Evolutionary conservation across 2,888 invertebrate genomes (phyloP).

Genomic region (Stictocephala bisonia): DNA sequence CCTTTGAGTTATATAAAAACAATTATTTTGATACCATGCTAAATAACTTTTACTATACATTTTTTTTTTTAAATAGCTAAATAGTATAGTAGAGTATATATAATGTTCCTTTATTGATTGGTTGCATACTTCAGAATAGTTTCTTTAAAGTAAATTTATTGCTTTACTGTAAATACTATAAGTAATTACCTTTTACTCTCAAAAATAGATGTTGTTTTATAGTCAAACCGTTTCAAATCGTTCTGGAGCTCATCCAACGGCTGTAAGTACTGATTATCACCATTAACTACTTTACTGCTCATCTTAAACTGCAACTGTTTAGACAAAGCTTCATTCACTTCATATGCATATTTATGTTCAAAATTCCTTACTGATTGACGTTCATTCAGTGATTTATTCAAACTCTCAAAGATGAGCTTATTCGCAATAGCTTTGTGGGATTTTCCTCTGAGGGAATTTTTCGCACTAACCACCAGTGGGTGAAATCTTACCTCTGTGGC

Average conservation of each 20-base stretch:
- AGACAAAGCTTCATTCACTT: conserved; percentile 35
- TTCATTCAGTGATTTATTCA: conserved; percentile 21
- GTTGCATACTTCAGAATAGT: no score
- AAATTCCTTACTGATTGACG: not conserved
- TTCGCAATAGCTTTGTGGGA: conserved; percentile 78
- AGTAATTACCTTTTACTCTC: conserved; percentile 78
- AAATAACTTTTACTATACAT: no score
- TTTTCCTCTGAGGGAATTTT: conserved; percentile 72
- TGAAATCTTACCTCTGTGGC: conserved; percentile 29
- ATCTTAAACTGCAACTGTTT: conserved; percentile 54
- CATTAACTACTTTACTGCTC: conserved; percentile 60
- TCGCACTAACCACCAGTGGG: conserved; percentile 26
- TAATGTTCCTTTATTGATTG: no score
- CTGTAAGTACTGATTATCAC: conserved; percentile 69
- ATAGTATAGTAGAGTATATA: no score
- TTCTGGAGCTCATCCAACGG: conserved; percentile 72
- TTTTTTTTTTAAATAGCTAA: no score
- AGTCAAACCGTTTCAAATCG: conserved; percentile 74
- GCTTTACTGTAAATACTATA: no score
- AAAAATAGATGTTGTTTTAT: conserved; percentile 70
- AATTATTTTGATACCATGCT: no score
- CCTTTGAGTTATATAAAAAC: no score
- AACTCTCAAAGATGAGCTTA: conserved; percentile 62
- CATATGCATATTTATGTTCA: conserved; percentile 18
- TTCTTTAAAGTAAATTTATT: no score